Evolutionary conservation across 1,140 invertebrate genomes (phyloP).

Genomic region (Antheraea pernyi): DNA sequence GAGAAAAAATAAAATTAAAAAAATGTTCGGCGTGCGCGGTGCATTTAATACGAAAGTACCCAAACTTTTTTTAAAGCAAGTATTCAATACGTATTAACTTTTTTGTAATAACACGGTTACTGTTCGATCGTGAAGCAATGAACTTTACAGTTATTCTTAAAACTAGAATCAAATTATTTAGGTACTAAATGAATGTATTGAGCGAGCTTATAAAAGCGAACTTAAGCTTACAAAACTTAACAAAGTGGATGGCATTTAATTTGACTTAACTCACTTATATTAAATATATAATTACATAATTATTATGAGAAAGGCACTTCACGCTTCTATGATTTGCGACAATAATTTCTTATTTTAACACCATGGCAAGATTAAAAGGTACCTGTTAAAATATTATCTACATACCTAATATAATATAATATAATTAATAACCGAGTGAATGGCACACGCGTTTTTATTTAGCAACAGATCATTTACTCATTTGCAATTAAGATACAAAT

Average conservation of each 20-base stretch:
- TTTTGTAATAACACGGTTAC: too few species aligned
- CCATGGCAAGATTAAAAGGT: constrained; percentile 79
- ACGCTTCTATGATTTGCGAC: constrained; percentile 62
- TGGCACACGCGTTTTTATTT: constrained; percentile 72
- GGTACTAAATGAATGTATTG: constrained; percentile 71
- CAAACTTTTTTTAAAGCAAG: too few species aligned
- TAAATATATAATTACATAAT: constrained; percentile 61
- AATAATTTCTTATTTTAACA: constrained; percentile 75
- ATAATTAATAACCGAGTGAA: constrained; percentile 62
- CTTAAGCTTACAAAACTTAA: constrained; percentile 76
- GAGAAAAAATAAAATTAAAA: too few species aligned
- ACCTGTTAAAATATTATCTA: constrained; percentile 76
- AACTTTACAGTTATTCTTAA: constrained; percentile 41
- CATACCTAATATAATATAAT: constrained; percentile 64
- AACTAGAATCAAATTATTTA: constrained; percentile 56
- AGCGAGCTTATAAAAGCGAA: constrained; percentile 73
- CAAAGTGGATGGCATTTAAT: constrained; percentile 78
- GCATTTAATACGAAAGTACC: too few species aligned
- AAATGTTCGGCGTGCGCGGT: too few species aligned
- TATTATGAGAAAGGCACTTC: constrained; percentile 73
- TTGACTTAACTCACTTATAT: constrained; percentile 77
- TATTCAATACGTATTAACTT: too few species aligned
- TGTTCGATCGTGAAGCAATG: constrained; percentile 26
- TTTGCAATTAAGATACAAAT: constrained; percentile 42
- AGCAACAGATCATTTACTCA: constrained; percentile 56